Evolutionary conservation across 2,888 invertebrate genomes (phyloP), one percentile per base, ranked within the genome.

Genomic region (Oligia fasciuncula): DNA sequence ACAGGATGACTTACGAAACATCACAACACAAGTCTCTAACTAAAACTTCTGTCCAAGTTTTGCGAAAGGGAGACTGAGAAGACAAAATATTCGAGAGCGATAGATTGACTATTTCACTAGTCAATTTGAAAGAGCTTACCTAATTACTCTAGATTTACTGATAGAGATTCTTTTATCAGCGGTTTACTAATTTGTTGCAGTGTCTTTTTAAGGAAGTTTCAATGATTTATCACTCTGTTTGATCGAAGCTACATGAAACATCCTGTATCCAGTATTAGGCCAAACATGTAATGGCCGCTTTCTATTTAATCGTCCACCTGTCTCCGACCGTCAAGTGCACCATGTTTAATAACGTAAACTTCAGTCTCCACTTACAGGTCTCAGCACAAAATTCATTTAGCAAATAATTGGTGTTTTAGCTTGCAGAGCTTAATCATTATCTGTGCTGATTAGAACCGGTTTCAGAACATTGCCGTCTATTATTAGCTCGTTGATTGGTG

Each of bases 261-360:
- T 73, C 78, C 84, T 87, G 72, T 79, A 46, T 35, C 13, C 65
- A 72, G 77, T 81, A 81, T 84, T 76, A 77, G 79, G 60, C 63
- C 81, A 86, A 83, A 78, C 89, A 77, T 79, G 83, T 70, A 78
- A 76, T 68, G 70, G 62, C 74, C 23, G 84, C 86, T 88, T 88
- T 87, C 88, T 87, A 88, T 77, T 80, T 87, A 89, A 88, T 86
- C 81, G 79, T 83, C 70, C 67, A 86, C 79, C 86, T 84, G 86
- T 88, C 81, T 73, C 73, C 49, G 66, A 62, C 67, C 72, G 75
- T 83, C 72, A 82, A 77, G 69, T 73, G 29, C 14, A 4, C 46
- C 62, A 65, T 70, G 85, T 84, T 73, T 79, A 84, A 87, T 80
- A 84, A 85, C 69, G 74, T 75, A 87, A 87, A 76, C 74, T 75